These are phyloP conservation scores for Muscidifurax raptorellus DNA, from an alignment of 1,140 invertebrate genomes.

Conservation along the genomic window DNA sequence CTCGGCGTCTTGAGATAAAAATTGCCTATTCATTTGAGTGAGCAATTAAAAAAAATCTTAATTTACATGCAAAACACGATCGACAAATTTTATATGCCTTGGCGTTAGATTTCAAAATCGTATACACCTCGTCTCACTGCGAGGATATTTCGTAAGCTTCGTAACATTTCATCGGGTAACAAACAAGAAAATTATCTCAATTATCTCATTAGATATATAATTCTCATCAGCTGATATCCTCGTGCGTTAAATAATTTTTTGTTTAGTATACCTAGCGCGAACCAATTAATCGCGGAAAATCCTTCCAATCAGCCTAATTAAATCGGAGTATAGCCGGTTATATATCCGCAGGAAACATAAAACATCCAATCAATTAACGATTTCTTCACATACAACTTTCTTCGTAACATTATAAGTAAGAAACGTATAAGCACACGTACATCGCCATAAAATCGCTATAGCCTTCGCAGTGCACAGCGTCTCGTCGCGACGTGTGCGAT, in stretches of 20 bases:
- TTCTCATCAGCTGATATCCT: background rate
- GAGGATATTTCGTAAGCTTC: background rate
- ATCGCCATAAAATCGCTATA: background rate
- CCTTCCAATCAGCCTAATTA: background rate
- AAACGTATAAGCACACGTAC: no score
- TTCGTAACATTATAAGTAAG: no score
- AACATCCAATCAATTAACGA: background rate
- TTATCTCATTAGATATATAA: background rate
- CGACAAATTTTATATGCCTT: background rate
- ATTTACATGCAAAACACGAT: background rate
- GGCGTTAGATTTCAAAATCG: background rate
- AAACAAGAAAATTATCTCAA: background rate
- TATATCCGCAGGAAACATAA: background rate
- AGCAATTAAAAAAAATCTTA: background rate
- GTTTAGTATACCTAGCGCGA: background rate
- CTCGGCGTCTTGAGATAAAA: no score
- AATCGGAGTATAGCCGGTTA: background rate
- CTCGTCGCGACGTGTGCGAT: background rate
- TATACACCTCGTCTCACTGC: background rate
- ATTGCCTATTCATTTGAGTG: background rate
- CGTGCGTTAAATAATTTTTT: background rate
- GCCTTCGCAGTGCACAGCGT: background rate
- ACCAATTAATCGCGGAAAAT: background rate
- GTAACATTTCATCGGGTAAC: background rate
- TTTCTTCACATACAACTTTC: background rate